These are phyloP conservation scores for Chiloscyllium plagiosum DNA, from an alignment of 2,113 vertebrate genomes.

Conservation along the genomic window DNA sequence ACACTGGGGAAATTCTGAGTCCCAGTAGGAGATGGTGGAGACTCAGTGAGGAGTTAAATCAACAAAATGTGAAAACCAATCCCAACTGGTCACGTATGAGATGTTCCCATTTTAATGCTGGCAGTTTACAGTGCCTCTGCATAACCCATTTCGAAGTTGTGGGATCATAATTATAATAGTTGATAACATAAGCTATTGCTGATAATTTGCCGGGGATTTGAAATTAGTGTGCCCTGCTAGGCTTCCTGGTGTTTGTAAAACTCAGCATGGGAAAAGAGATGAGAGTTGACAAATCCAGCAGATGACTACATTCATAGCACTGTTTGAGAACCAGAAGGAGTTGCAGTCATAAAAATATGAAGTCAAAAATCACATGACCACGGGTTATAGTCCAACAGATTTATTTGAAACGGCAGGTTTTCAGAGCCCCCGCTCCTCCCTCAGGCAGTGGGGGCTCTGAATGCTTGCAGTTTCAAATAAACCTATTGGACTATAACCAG, in stretches of 20 bases:
- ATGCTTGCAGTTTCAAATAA: no score
- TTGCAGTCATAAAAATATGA: not conserved
- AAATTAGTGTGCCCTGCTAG: not conserved
- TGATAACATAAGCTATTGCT: not conserved
- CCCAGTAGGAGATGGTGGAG: not conserved
- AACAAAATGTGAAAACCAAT: not conserved
- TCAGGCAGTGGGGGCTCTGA: no score
- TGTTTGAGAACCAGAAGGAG: not conserved
- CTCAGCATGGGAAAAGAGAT: not conserved
- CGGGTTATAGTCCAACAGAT: no score
- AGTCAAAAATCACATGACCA: no score
- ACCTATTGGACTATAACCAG: no score
- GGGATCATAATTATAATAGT: not conserved
- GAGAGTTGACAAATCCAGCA: not conserved
- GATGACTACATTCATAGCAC: not conserved
- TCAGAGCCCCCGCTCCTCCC: no score
- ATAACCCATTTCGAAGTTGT: not conserved
- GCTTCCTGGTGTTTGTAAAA: not conserved
- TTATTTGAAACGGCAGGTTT: no score
- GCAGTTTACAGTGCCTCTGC: not conserved
- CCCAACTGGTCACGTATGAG: not conserved
- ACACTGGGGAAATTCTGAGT: not conserved
- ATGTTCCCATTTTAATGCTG: not conserved
- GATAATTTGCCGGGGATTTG: not conserved
- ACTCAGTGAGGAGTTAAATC: not conserved